phyloP scores from a whole-genome alignment of 2,888 invertebrate genomes.

The Phania funesta region DNA sequence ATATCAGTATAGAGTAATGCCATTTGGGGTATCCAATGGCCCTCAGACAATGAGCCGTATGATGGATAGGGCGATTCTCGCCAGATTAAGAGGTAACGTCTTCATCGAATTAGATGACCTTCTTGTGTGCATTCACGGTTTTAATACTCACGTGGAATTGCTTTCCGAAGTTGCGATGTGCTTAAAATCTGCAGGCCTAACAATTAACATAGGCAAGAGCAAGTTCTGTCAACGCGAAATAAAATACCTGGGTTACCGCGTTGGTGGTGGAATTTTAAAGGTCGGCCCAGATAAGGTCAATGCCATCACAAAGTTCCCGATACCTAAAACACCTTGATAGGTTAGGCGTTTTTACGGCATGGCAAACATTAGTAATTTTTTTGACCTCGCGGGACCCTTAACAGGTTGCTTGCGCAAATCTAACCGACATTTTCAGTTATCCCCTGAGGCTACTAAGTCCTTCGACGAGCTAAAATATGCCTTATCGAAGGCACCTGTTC shows the following conservation, averaged over 20 bases:
- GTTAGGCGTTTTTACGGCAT: neutral
- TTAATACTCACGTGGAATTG: neutral
- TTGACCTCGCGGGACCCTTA: no score
- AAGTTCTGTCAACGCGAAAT: neutral
- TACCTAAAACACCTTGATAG: conserved; percentile 36
- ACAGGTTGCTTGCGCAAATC: no score
- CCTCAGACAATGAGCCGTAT: conserved; percentile 59
- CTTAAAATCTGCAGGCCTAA: conserved; percentile 10
- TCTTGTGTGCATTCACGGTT: neutral
- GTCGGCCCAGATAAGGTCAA: neutral
- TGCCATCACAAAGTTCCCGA: conserved; percentile 30
- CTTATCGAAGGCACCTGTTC: neutral
- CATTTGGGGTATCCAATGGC: conserved; percentile 63
- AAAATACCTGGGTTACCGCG: no score
- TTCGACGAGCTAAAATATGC: neutral
- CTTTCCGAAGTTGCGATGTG: neutral
- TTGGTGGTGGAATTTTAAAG: no score
- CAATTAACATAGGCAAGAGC: no score
- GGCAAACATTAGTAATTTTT: neutral
- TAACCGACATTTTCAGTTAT: neutral
- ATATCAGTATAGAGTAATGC: no score
- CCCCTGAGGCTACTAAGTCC: neutral
- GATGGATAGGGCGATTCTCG: conserved; percentile 29
- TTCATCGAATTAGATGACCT: conserved; percentile 21
- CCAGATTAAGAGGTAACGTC: neutral